These are phyloP conservation scores for Chrysomela aeneicollis DNA, from an alignment of 2,888 invertebrate species.

Conservation along the genomic window DNA sequence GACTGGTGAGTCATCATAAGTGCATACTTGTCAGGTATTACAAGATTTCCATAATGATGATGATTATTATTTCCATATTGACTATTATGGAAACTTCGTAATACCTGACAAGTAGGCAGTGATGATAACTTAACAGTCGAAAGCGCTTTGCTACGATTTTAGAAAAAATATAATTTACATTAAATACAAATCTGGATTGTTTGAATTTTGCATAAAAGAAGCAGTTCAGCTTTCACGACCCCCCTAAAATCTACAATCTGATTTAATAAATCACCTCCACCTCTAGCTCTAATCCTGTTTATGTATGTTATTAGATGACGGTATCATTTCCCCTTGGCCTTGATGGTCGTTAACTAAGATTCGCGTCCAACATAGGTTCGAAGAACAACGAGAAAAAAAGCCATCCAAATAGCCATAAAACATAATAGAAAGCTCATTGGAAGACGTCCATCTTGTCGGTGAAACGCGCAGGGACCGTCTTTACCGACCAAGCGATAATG, in stretches of 20 bases:
- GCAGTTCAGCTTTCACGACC: background rate
- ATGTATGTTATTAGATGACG: conserved; percentile 6
- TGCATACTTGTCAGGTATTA: no score
- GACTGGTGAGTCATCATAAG: no score
- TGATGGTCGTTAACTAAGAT: conserved; percentile 10
- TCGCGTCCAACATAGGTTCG: conserved; percentile 15
- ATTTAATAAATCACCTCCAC: background rate
- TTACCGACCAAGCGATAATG: conserved; percentile 53
- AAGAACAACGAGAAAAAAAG: conserved; percentile 35
- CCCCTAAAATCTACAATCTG: background rate
- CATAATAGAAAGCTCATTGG: conserved; percentile 57
- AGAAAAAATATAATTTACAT: no score
- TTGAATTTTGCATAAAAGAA: no score
- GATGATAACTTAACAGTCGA: no score
- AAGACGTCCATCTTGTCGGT: conserved; percentile 53
- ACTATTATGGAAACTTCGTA: no score
- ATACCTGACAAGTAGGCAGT: no score
- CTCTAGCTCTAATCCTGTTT: background rate
- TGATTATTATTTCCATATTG: no score
- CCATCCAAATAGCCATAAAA: conserved; percentile 51
- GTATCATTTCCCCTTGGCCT: background rate
- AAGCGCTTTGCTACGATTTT: no score
- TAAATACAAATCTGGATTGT: no score
- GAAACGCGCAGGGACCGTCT: conserved; percentile 49
- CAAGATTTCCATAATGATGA: no score